A percentile compares a stretch with the other conserved stretches of the same genome.
Conservation (phyloP, 1,140 invertebrate species). For the Drosophila eugracilis region DNA sequence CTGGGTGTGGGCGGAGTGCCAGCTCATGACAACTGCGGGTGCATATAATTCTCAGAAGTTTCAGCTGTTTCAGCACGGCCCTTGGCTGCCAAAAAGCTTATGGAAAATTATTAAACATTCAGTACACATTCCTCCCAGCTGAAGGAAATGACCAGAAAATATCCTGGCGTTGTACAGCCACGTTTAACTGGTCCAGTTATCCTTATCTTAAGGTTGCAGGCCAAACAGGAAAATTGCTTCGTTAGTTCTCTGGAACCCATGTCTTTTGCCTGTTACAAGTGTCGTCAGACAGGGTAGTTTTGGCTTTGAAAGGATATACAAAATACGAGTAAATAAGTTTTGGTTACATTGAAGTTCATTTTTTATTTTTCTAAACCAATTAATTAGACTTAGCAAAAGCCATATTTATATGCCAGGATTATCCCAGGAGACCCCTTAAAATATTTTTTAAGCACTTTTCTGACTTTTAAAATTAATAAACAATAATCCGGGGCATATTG, state of each 20-base stretch:
- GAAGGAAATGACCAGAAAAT: constrained; percentile 34
- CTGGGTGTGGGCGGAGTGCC: constrained; percentile 27
- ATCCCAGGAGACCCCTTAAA: too few species aligned
- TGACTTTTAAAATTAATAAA: constrained; percentile 1
- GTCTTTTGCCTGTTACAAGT: constrained; percentile 9
- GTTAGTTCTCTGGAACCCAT: constrained; percentile 19
- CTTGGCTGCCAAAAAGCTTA: constrained; percentile 35
- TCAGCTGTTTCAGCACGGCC: constrained; percentile 37
- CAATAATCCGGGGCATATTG: neutral
- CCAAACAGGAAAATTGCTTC: constrained; percentile 29
- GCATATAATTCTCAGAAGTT: constrained; percentile 59
- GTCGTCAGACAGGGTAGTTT: neutral
- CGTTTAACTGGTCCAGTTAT: constrained; percentile 16
- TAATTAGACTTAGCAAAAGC: too few species aligned
- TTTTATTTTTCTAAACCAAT: too few species aligned
- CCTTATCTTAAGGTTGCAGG: constrained; percentile 43
- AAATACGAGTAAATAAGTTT: neutral
- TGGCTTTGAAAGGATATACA: neutral
- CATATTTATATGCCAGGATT: too few species aligned
- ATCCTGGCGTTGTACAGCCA: constrained; percentile 13
- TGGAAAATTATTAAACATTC: constrained; percentile 44
- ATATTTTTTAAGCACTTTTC: neutral
- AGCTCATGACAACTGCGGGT: constrained; percentile 46
- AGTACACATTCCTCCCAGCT: constrained; percentile 1
- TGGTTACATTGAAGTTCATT: too few species aligned